Percentiles rank a stretch among this genome's conserved stretches.
Conservation (phyloP, 2,888 invertebrate genomes). For the Calameuta filiformis region DNA sequence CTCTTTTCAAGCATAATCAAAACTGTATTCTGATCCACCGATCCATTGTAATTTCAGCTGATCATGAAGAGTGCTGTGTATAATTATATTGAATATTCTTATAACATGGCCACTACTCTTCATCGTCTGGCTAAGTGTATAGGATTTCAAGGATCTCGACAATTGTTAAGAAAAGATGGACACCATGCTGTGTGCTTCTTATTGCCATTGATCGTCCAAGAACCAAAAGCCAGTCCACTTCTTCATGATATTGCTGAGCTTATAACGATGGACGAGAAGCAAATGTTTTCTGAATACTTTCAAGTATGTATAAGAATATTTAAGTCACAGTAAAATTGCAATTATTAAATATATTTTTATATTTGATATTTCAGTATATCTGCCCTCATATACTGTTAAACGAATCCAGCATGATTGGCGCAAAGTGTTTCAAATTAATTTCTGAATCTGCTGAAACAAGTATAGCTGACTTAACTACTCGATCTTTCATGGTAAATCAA, state of each 20-base stretch:
- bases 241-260: constrained; percentile 74
- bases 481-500: constrained; percentile 70
- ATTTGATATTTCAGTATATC: constrained; percentile 71
- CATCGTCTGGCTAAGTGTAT: constrained; percentile 75
- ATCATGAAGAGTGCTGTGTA: constrained; percentile 72
- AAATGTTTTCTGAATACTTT: constrained; percentile 72
- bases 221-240: constrained; percentile 71
- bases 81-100: constrained; percentile 69
- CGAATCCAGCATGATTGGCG: constrained; percentile 70
- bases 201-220: constrained; percentile 71
- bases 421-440: constrained; percentile 73
- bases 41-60: constrained; percentile 53
- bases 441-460: constrained; percentile 71
- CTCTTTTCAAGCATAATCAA: background rate
- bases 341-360: constrained; percentile 23
- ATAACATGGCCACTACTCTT: constrained; percentile 71
- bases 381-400: constrained; percentile 78
- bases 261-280: constrained; percentile 71
- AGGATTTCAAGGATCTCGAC: constrained; percentile 76
- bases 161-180: constrained; percentile 77
- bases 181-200: constrained; percentile 76
- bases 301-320: constrained; percentile 39
- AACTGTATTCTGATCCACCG: background rate
- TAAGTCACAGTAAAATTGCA: background rate
- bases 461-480: constrained; percentile 72